Conservation (phyloP, 2,797 vertebrate genomes). For the Triplophysa bombifrons region DNA sequence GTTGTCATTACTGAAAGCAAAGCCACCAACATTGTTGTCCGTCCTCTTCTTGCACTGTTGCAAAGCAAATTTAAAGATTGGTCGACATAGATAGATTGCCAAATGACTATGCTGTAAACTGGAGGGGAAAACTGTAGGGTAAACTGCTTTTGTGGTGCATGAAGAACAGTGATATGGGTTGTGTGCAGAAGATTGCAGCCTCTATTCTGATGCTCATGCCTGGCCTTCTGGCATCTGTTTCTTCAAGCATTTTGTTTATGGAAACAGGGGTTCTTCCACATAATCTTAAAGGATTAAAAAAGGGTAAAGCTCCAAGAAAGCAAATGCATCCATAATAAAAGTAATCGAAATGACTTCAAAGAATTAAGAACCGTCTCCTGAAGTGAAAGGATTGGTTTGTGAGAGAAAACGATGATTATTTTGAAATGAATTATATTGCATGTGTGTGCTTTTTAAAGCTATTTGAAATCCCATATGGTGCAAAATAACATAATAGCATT, state of each 20-base stretch:
- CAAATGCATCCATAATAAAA: no score
- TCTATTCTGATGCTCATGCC: neutral
- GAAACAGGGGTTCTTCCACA: no score
- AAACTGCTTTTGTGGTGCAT: slow-evolving; percentile 60
- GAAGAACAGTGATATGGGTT: neutral
- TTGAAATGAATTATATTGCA: no score
- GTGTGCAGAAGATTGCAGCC: neutral
- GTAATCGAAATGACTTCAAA: no score
- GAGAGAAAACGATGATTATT: no score
- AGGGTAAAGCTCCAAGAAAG: no score
- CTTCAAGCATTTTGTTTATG: neutral
- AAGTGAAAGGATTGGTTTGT: no score
- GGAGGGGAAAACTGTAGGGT: slow-evolving; percentile 53
- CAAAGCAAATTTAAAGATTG: neutral
- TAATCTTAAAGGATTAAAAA: no score
- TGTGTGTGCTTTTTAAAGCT: no score
- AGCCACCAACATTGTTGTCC: neutral
- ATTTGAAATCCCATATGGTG: no score
- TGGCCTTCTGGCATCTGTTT: neutral
- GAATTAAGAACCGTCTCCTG: no score
- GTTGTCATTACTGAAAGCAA: slow-evolving; percentile 40
- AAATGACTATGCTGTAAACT: slow-evolving; percentile 62
- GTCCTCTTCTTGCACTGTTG: slow-evolving; percentile 3
- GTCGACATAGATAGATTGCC: neutral
- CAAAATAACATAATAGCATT: no score